Evolutionary conservation across 2,797 vertebrate species (phyloP).

Genomic region (Neosilurus hyrtlii): DNA sequence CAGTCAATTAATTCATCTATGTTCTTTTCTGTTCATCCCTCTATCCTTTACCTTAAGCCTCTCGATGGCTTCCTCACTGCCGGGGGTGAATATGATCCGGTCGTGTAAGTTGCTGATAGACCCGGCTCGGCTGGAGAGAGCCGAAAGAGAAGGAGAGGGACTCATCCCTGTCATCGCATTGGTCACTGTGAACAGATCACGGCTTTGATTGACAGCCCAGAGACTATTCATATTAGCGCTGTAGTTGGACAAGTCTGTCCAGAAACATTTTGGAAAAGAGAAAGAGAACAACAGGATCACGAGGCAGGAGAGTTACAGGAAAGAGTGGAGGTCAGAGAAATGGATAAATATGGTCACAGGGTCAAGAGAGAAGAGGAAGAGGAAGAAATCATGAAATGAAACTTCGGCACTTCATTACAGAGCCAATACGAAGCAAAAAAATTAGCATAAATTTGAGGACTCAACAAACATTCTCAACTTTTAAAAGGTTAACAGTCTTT

Average conservation of each 20-base stretch:
- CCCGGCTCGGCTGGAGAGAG: conserved; percentile 87
- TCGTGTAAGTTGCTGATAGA: conserved; percentile 94
- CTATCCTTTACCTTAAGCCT: conserved; percentile 84
- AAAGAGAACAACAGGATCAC: conserved; percentile 49
- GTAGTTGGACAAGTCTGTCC: conserved; percentile 88
- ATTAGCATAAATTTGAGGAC: conserved; percentile 43
- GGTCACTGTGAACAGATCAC: conserved; percentile 99
- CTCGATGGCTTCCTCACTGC: conserved; percentile 94
- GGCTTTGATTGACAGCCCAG: conserved; percentile 85
- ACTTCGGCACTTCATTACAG: conserved; percentile 22
- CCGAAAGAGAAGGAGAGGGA: conserved; percentile 92
- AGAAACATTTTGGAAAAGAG: conserved; percentile 63
- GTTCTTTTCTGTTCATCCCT: not conserved
- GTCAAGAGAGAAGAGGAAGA: conserved; percentile 64
- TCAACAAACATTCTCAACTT: not conserved
- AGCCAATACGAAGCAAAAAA: conserved; percentile 32
- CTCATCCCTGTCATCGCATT: conserved; percentile 94
- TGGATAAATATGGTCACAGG: conserved; percentile 58
- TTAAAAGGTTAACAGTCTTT: not conserved
- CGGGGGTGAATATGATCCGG: conserved; percentile 92
- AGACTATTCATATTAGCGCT: conserved; percentile 84
- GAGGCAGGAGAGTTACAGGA: conserved; percentile 37
- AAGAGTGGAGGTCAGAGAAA: conserved; percentile 57
- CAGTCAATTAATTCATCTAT: not conserved
- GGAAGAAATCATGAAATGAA: conserved; percentile 68